phyloP scores from a whole-genome alignment of 2,888 invertebrate species.

The Allolobophora icterica region DNA sequence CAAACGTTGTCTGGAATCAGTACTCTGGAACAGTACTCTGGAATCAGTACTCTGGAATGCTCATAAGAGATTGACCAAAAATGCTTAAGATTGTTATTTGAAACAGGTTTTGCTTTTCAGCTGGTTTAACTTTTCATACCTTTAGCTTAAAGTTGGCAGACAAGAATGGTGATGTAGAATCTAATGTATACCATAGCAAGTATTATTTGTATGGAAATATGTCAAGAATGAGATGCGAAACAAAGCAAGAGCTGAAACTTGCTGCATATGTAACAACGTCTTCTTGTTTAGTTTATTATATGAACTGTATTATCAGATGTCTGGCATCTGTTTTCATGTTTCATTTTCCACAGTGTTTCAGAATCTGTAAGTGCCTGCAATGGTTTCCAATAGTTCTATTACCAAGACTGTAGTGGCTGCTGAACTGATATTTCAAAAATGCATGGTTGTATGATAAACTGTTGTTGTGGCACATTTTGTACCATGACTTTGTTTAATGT shows the following conservation, averaged over 20 bases:
- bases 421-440: neutral
- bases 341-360: neutral
- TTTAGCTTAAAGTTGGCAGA: neutral
- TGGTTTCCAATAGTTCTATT: slow-evolving; percentile 6
- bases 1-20: neutral
- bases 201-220: neutral
- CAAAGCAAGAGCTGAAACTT: neutral
- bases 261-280: neutral
- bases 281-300: neutral
- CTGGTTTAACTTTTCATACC: neutral
- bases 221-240: neutral
- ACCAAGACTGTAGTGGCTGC: neutral
- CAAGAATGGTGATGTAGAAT: neutral
- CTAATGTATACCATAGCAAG: neutral
- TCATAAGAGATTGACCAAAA: neutral
- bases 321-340: neutral
- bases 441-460: neutral
- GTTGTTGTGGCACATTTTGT: neutral
- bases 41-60: neutral
- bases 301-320: neutral
- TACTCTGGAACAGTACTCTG: neutral
- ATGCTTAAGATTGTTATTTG: neutral
- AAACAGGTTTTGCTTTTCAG: neutral
- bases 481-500: neutral
- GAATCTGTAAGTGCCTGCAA: neutral